phyloP scores from a whole-genome alignment of 1,140 invertebrate species.

The Phocides pigmalion region DNA sequence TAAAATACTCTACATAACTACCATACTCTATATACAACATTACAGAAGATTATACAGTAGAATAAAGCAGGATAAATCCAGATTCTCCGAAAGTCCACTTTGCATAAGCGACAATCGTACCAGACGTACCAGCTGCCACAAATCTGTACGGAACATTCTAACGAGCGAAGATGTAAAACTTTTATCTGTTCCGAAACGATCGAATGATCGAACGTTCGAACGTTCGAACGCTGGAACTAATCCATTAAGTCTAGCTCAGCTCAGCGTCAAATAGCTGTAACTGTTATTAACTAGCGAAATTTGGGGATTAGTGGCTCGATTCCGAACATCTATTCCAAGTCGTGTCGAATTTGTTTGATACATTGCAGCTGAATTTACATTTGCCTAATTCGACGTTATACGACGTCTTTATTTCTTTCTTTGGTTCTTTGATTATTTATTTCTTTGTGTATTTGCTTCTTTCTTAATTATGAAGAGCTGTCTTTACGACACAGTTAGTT shows the following conservation, averaged over 20 bases:
- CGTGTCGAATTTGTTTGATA: constrained; percentile 28
- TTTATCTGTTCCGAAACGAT: constrained; percentile 23
- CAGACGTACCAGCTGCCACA: constrained; percentile 10
- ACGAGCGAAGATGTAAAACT: constrained; percentile 19
- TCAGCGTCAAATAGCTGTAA: constrained; percentile 27
- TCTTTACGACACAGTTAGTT: too few species aligned
- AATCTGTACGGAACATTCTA: constrained; percentile 6
- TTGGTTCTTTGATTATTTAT: too few species aligned
- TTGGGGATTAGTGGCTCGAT: constrained; percentile 20
- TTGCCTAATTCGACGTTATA: background rate
- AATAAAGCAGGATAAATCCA: too few species aligned
- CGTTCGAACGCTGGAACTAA: constrained; percentile 15
- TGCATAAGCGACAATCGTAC: background rate
- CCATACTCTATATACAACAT: too few species aligned
- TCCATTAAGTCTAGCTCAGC: constrained; percentile 29
- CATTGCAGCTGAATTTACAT: background rate
- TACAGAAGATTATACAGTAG: background rate
- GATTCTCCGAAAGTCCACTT: background rate
- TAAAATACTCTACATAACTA: too few species aligned
- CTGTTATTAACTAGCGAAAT: constrained; percentile 33
- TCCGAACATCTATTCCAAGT: constrained; percentile 22
- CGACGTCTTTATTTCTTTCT: too few species aligned
- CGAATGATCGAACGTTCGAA: constrained; percentile 8
- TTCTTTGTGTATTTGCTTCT: too few species aligned
- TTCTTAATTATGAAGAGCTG: too few species aligned